phyloP scores from a whole-genome alignment of 2,888 invertebrate genomes.

The Drosophila anomelani region DNA sequence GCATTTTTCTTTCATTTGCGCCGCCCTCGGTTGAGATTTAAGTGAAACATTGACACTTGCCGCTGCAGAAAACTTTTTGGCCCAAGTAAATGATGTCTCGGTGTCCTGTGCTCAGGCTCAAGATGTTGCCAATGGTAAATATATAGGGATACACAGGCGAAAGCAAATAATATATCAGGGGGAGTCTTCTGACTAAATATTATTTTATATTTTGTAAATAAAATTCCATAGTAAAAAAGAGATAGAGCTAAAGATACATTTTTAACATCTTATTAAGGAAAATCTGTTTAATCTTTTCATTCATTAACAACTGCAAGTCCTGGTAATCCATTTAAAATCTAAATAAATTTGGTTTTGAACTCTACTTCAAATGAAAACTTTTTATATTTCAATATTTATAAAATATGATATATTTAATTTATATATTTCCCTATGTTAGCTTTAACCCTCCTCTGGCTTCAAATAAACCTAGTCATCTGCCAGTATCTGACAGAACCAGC shows the following conservation, averaged over 20 bases:
- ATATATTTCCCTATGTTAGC: background rate
- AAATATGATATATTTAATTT: background rate
- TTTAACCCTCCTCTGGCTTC: too few species aligned
- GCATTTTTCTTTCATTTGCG: constrained; percentile 40
- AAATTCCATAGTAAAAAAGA: background rate
- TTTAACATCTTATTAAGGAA: background rate
- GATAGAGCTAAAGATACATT: too few species aligned
- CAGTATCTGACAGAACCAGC: constrained; percentile 5
- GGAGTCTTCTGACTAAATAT: background rate
- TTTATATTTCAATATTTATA: background rate
- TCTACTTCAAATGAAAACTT: background rate
- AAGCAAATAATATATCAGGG: background rate
- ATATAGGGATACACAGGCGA: background rate
- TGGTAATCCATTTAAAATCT: background rate
- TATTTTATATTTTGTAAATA: background rate
- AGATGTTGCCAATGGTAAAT: constrained; percentile 21
- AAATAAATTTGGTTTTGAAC: background rate
- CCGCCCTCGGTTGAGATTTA: constrained; percentile 52
- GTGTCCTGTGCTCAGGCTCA: background rate
- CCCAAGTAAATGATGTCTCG: constrained; percentile 48
- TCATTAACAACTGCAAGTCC: background rate
- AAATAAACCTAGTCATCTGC: background rate
- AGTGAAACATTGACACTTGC: constrained; percentile 72
- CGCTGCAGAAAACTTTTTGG: constrained; percentile 57
- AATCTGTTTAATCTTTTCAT: background rate